Evolutionary conservation across 2,888 invertebrate species (phyloP), one percentile per base, ranked within the genome.

Genomic region (Apamea anceps): DNA sequence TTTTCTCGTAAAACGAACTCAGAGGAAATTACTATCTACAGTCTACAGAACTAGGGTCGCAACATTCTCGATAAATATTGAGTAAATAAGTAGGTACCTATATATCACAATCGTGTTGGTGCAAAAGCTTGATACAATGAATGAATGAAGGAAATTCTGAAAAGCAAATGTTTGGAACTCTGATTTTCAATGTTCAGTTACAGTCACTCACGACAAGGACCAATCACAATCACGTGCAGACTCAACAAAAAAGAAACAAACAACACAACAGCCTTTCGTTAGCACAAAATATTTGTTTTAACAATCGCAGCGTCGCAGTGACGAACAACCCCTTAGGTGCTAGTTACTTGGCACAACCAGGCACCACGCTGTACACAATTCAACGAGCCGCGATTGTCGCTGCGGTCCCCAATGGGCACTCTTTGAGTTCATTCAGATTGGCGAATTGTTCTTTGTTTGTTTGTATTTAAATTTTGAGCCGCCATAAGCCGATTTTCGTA

Each of bases 391-490:
- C 68, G 83, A 86, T 86, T 80, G 75, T 28, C 79, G 75, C 81
- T 75, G 72, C 37, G 73, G 68, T 87, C 79, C 77, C 87, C 77
- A 72, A 72, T 75, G 81, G 54, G 75, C 77, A 86, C 84, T 87
- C 82, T 88, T 81, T 71, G 81, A 76, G 78, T 81, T 72, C 79
- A 78, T 83, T 82, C 82, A 82, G 67, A 77, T 73, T 77, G 79
- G 68, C 42, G 45, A 75, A 81, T 70, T 72, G 79, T 82, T 84
- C 84, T 86, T 88, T 83, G 75, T 82, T 80, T 77, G 42, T 84
- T 84, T 85, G 85, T 81, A 79, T 88, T 89, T 81, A 81, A 80
- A 85, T 88, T 82, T 82, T 66, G 75, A 71, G 66, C 72, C 77
- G 65, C 81, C 68, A 81, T 80, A 86, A 89, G 78, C 83, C 73